A percentile compares a stretch with the other conserved stretches of the same genome.
Conservation (phyloP, 2,888 invertebrate genomes). For the Microctonus brassicae region DNA sequence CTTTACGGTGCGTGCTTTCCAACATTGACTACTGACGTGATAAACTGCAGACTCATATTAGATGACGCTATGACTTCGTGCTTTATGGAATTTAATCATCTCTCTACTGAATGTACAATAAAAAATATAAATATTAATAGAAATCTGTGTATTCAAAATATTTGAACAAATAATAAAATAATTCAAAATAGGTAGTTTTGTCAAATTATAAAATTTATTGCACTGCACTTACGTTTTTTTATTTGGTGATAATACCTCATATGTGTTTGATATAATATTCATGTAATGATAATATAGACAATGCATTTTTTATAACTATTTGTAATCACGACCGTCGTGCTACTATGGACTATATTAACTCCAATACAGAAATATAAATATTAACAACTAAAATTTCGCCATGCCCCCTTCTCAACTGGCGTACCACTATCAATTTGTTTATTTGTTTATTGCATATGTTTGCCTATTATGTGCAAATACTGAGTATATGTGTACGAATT, state of each 20-base stretch:
- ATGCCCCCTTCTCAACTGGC: conserved; percentile 30
- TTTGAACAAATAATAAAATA: not conserved
- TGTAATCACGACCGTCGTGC: conserved; percentile 46
- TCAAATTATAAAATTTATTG: not conserved
- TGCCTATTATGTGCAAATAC: not conserved
- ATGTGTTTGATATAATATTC: conserved; percentile 1
- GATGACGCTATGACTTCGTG: not conserved
- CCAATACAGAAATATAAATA: conserved; percentile 65
- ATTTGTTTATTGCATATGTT: conserved; percentile 3
- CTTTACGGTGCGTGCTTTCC: too few relatives aligned
- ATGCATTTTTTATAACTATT: conserved; percentile 63
- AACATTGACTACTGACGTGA: too few relatives aligned
- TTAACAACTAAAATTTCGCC: conserved; percentile 26
- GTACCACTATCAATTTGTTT: conserved; percentile 41
- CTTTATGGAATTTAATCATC: not conserved
- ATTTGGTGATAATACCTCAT: conserved; percentile 1
- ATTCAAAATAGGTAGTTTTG: not conserved
- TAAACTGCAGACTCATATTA: too few relatives aligned
- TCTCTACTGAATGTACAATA: not conserved
- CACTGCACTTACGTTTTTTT: not conserved
- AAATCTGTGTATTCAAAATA: not conserved
- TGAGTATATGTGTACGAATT: not conserved
- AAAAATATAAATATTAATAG: not conserved
- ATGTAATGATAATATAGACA: conserved; percentile 49
- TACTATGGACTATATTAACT: conserved; percentile 66